Percentiles rank a stretch among this genome's conserved stretches.
Evolutionary conservation across 2,797 vertebrate species (phyloP).

Genomic region (Coreius guichenoti): DNA sequence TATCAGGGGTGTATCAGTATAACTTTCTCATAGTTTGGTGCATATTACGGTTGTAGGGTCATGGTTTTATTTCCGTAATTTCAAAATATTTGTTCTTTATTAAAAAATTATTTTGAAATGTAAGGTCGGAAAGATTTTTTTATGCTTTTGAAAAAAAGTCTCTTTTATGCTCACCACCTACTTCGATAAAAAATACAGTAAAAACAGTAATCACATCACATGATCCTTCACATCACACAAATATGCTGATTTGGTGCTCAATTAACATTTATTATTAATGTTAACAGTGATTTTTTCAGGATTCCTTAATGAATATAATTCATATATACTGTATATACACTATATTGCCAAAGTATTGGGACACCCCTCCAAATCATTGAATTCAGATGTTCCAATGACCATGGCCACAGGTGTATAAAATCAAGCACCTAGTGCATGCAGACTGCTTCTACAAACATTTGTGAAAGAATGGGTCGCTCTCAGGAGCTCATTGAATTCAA

Average conservation of each 20-base stretch:
- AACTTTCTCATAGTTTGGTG: not conserved
- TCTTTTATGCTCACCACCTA: not conserved
- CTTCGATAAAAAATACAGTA: not conserved
- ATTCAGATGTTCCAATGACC: no score
- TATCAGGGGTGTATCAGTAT: not conserved
- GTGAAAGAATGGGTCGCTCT: no score
- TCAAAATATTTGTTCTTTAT: not conserved
- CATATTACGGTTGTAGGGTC: not conserved
- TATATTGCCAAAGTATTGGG: no score
- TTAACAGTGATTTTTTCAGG: not conserved
- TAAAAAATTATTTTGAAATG: not conserved
- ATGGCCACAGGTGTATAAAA: no score
- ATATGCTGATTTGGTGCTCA: not conserved
- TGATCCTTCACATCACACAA: no score
- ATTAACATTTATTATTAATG: not conserved
- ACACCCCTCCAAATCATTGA: no score
- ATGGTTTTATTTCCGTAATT: not conserved
- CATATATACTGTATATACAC: no score
- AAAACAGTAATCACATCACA: not conserved
- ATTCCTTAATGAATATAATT: not conserved
- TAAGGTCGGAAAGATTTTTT: not conserved
- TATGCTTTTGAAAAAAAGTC: not conserved
- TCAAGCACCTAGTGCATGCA: no score
- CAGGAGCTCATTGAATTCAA: no score
- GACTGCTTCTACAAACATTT: no score